These are phyloP conservation scores for Hydrocynus forskahlii DNA, from an alignment of 2,797 vertebrate genomes.

Conservation along the genomic window DNA sequence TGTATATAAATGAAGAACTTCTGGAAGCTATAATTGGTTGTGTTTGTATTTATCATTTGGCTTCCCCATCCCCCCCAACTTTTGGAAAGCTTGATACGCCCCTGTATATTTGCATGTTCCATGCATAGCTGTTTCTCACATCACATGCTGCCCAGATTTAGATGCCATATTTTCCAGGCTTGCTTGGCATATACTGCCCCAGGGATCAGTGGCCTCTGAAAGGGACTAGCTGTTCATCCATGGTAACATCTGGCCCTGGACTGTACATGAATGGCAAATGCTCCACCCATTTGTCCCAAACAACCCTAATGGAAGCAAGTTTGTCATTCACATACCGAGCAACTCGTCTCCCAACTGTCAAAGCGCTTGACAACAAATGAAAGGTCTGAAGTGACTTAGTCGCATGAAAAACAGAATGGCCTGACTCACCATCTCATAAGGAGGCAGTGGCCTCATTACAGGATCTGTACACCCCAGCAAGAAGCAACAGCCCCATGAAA, in stretches of 20 bases:
- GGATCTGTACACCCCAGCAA: too few relatives aligned
- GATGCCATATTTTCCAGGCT: not conserved
- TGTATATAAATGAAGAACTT: too few relatives aligned
- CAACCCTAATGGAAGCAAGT: not conserved
- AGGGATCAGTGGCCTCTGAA: not conserved
- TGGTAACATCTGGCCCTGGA: not conserved
- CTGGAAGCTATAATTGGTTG: too few relatives aligned
- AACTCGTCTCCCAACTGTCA: not conserved
- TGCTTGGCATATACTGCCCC: not conserved
- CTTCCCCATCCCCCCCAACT: too few relatives aligned
- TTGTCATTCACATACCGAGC: not conserved
- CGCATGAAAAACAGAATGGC: too few relatives aligned
- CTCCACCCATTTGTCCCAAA: not conserved
- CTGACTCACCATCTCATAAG: too few relatives aligned
- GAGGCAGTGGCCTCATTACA: too few relatives aligned
- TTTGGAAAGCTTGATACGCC: too few relatives aligned
- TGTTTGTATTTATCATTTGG: too few relatives aligned
- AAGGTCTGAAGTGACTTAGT: too few relatives aligned
- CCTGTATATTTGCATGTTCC: constrained; percentile 9
- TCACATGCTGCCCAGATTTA: not conserved
- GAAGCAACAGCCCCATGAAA: too few relatives aligned
- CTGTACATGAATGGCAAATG: not conserved
- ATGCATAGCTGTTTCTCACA: not conserved
- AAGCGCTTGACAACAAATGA: not conserved
- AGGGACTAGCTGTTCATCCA: not conserved